Evolutionary conservation across 2,888 invertebrate genomes (phyloP), one percentile per base, ranked within the genome.

Genomic region (Drosophila fulvimacula): DNA sequence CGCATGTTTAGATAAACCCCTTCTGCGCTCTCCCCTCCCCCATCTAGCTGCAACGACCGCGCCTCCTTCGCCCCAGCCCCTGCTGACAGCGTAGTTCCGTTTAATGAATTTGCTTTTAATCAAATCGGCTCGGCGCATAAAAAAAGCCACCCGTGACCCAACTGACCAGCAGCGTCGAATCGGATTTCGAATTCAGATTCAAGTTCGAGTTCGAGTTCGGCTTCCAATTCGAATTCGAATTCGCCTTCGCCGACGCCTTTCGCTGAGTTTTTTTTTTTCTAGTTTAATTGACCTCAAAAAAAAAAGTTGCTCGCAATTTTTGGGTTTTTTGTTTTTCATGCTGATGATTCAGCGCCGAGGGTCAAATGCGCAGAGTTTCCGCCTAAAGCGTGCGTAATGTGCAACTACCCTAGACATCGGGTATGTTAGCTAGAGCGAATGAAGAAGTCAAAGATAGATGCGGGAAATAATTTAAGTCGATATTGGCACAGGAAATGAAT

Each of bases 31-130:
- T 1, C 27, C 27, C 27, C 27, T 5, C 24, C 24, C 3, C 24
- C 4, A 24, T 4, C 24, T 4, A 24, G 24, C 24, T 15, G n/a
- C 46, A 5, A 5, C 0, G 27, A 17, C 17, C 19, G 0, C 32
- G 9, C 3, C 17, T 17, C 1, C 51, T 17, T 10, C 19, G 0
- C n/a, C n/a, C 24, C 24, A 5, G 17, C 51, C 36, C 38, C 24
- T 27, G 58, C 53, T 7, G 13, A 41, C 59, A 49, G 24, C 49
- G 48, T 70, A 81, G 84, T 87, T 81, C 84, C 87, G 76, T 79
- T 88, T 81, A 72, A 86, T 69, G 73, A 75, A 77, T 77, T 79
- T 65, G 62, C 62, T 61, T 79, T 79, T 60, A 76, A 79, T 77
- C 79, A 75, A 73, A 56, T 39, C 41, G 59, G 57, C 64, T 70